Evolutionary conservation across 2,113 vertebrate genomes (phyloP), one percentile per base, ranked within the genome.

Genomic region (Chaetura pelagica): DNA sequence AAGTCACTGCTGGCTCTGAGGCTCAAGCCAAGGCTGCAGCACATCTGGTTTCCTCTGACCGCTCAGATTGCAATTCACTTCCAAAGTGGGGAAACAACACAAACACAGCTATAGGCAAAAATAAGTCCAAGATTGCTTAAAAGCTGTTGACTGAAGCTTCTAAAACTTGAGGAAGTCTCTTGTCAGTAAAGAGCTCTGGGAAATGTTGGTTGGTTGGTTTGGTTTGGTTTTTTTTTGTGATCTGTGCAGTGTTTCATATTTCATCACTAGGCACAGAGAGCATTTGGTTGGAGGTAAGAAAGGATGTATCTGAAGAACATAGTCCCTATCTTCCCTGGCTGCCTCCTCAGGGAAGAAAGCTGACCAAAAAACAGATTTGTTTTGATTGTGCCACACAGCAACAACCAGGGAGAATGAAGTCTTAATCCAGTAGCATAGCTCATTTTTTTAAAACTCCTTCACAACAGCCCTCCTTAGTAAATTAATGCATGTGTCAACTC

Each of bases 401-500:
- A 9, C 22, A 67, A 32, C 44, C 64, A 30, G 52, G 27, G 77
- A 71, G 51, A 84, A 61, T 2, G 5, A 61, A 7, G 49, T 86
- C 77, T 61, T 92, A 51, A 92, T 94, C 44, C 30, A 64, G 48
- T 68, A 57, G 27, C 0, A 0, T 57, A 84, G 71, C 57, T 92
- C 17, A 29, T 77, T 90, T 88, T 69, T 76, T 82, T 83, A 22
- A 46, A 62, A 46, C 69, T 89, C 15, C 76, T 84, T 90, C 62
- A 11, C 44, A 90, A 34, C 73, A 81, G 20, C 62, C 30, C 55
- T 91, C 69, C 94, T 84, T 54, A 63, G 58, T 84, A 92, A 95
- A 89, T 93, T 74, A 93, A 93, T 89, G 86, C 10, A 2, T 73
- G 34, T 84, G 80, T 95, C 88, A 87, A 5, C 76, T 93, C 69